phyloP scores from a whole-genome alignment of 2,113 vertebrate genomes.

The Odontesthes bonariensis region DNA sequence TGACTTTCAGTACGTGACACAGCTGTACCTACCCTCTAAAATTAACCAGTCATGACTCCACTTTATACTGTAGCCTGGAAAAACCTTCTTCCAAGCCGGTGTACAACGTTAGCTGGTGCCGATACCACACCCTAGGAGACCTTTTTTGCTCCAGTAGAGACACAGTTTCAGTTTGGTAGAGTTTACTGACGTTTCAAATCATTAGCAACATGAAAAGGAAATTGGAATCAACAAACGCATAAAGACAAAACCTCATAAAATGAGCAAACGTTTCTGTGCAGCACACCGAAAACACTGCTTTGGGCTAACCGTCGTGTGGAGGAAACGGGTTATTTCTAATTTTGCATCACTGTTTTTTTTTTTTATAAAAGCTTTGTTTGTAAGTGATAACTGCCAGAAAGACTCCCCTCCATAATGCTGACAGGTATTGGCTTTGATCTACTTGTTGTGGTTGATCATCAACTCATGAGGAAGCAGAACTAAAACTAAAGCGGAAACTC shows the following conservation, averaged over 20 bases:
- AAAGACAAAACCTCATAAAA: no score
- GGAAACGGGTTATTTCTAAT: not conserved
- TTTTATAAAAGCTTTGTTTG: no score
- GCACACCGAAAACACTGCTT: not conserved
- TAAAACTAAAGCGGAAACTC: constrained; percentile 9
- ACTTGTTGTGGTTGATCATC: constrained; percentile 4
- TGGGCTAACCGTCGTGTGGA: not conserved
- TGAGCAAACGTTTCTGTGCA: not conserved
- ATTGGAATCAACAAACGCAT: not conserved
- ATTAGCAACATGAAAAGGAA: not conserved
- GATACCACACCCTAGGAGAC: not conserved
- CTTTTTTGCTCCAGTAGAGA: no score
- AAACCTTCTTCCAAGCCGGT: not conserved
- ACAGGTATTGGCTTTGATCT: not conserved
- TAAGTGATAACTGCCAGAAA: no score
- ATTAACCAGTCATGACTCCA: constrained; percentile 69
- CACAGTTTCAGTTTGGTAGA: not conserved
- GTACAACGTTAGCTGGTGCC: not conserved
- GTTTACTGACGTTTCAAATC: not conserved
- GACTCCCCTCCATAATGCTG: not conserved
- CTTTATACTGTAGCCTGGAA: constrained; percentile 13
- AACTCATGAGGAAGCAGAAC: constrained; percentile 32
- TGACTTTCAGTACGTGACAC: constrained; percentile 58
- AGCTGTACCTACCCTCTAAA: constrained; percentile 37
- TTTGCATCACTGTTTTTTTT: no score